A percentile compares a stretch with the other conserved stretches of the same genome.
Evolutionary conservation across 2,797 vertebrate species (phyloP).

Genomic region (Cirrhinus molitorella): DNA sequence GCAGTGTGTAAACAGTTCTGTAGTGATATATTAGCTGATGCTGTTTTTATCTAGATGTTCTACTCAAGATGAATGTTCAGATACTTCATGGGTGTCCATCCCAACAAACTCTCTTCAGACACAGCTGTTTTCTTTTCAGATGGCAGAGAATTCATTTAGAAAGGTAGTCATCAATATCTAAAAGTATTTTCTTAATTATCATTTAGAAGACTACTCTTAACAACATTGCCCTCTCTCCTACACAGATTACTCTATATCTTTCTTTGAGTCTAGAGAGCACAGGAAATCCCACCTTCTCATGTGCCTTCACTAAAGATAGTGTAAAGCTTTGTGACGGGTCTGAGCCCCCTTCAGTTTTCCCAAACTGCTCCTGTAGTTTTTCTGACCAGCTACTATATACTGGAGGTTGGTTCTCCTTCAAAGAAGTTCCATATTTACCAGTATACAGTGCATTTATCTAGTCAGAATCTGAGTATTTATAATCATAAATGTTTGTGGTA

Average conservation of each 20-base stretch:
- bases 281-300: conserved; percentile 53
- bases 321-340: neutral
- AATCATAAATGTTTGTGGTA: neutral
- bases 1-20: neutral
- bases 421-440: neutral
- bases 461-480: neutral
- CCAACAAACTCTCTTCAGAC: conserved; percentile 60
- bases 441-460: neutral
- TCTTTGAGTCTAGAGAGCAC: conserved; percentile 55
- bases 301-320: conserved; percentile 41
- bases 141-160: conserved; percentile 3
- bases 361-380: conserved; percentile 70
- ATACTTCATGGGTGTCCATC: conserved; percentile 71
- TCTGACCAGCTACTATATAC: neutral
- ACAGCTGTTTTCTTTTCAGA: conserved; percentile 67
- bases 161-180: conserved; percentile 56
- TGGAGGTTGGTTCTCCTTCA: too few relatives aligned
- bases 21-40: neutral
- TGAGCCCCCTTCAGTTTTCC: conserved; percentile 55
- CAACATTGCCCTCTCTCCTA: neutral
- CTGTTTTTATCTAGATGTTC: conserved; percentile 66
- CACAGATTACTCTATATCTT: conserved; percentile 64
- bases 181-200: neutral
- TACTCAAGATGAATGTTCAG: conserved; percentile 66
- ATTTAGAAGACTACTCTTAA: neutral